Conservation (phyloP, 2,797 vertebrate species). For the Cyprinella venusta region DNA sequence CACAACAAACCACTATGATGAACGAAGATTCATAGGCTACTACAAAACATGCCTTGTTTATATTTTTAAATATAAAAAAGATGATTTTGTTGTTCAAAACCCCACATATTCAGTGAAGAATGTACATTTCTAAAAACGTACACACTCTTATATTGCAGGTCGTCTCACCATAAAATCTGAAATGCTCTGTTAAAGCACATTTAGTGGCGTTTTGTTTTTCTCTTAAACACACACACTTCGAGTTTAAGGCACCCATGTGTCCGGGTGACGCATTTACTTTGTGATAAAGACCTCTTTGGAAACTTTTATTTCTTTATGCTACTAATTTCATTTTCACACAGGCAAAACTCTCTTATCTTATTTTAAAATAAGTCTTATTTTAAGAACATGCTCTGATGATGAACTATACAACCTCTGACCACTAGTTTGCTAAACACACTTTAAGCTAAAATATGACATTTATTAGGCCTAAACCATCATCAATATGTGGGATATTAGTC, state of each 20-base stretch:
- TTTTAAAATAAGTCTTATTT: neutral
- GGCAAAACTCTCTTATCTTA: neutral
- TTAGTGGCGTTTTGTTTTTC: neutral
- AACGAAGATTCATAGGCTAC: neutral
- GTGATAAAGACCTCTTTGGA: neutral
- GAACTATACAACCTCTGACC: neutral
- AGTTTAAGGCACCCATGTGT: neutral
- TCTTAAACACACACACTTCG: neutral
- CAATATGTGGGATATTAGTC: neutral
- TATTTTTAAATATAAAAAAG: neutral
- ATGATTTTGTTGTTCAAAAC: neutral
- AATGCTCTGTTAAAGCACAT: neutral
- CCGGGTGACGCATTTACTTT: neutral
- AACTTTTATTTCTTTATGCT: constrained; percentile 1
- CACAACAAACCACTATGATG: neutral
- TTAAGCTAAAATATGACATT: neutral
- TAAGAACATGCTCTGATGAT: neutral
- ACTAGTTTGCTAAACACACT: neutral
- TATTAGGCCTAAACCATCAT: neutral
- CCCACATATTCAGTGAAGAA: neutral
- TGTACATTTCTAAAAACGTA: neutral
- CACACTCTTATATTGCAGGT: neutral
- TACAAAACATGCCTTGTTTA: no score
- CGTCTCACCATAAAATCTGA: neutral
- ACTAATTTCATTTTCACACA: neutral